Conservation (phyloP, 2,113 vertebrate species). For the sheep (Ovis aries) region ARS-UI_Ramb_v3.0 NC_056073.1:50733501-50734000, state of each 20-base stretch:
- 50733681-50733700: neutral
- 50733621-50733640: constrained; percentile 65
- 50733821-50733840: constrained; percentile 43
- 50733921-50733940: neutral
- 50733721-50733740: constrained; percentile 72
- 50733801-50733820: constrained; percentile 70
- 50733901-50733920: constrained; percentile 14
- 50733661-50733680: constrained; percentile 77
- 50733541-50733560: neutral
- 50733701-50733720: constrained; percentile 75
- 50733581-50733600: constrained; percentile 71
- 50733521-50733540: constrained; percentile 14
- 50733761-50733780: constrained; percentile 72
- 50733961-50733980: neutral
- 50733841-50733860: neutral
- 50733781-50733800: constrained; percentile 74
- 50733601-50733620: constrained; percentile 62
- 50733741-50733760: constrained; percentile 73
- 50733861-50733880: accelerated
- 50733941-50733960: neutral
- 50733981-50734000: neutral
- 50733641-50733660: constrained; percentile 78
- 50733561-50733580: constrained; percentile 20
- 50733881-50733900: accelerated
- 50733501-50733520: constrained; percentile 34